Evolutionary conservation across 2,888 invertebrate genomes (phyloP).

Genomic region (Amphiduros pacificus): DNA sequence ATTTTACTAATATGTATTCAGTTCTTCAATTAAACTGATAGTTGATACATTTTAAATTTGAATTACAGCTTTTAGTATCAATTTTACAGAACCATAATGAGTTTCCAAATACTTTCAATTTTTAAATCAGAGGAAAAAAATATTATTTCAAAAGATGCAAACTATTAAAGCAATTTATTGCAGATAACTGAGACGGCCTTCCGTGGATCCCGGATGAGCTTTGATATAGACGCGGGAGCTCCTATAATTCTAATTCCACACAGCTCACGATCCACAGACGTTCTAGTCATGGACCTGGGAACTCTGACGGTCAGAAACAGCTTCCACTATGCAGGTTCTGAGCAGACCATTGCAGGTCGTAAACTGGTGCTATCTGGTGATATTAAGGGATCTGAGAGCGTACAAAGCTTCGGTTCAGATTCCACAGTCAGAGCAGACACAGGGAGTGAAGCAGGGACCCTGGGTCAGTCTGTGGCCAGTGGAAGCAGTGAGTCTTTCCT

Average conservation of each 20-base stretch:
- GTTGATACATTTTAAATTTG: no score
- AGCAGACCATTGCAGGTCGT: no score
- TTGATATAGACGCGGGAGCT: conserved; percentile 72
- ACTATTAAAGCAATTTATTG: neutral
- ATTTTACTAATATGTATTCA: no score
- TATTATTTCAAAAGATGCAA: no score
- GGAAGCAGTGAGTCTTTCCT: neutral
- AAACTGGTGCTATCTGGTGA: no score
- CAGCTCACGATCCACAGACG: conserved; percentile 75
- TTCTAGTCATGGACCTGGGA: conserved; percentile 77
- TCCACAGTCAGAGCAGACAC: neutral
- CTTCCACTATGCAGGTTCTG: conserved; percentile 68
- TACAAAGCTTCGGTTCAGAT: conserved; percentile 1
- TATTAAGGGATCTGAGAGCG: neutral
- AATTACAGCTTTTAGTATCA: no score
- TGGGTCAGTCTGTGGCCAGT: neutral
- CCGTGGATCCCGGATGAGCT: conserved; percentile 63
- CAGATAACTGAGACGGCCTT: conserved; percentile 52
- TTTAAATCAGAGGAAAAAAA: no score
- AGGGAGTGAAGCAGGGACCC: neutral
- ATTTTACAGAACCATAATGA: no score
- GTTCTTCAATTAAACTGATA: no score
- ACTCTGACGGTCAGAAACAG: conserved; percentile 76
- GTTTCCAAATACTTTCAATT: no score
- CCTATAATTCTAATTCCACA: conserved; percentile 87